A percentile compares a stretch with the other conserved stretches of the same genome.
Evolutionary conservation across 2,797 vertebrate species (phyloP).

Genomic region (Sebastes flavidus): DNA sequence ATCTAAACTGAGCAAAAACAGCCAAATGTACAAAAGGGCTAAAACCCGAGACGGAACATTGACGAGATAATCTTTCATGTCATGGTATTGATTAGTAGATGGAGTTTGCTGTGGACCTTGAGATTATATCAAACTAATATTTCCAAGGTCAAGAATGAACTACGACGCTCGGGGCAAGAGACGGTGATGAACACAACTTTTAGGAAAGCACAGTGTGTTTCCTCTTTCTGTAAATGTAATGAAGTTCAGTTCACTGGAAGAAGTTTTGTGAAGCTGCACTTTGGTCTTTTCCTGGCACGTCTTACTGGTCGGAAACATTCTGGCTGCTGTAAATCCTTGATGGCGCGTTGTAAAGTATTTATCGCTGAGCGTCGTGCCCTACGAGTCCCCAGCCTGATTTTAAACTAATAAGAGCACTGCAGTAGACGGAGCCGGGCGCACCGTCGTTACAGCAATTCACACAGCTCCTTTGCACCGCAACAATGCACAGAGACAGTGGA

Average conservation of each 20-base stretch:
- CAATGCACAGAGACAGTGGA: background rate
- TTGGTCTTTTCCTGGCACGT: background rate
- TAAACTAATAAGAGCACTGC: constrained; percentile 15
- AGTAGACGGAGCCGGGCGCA: background rate
- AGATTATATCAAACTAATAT: background rate
- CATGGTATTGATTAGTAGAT: background rate
- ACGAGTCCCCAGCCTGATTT: background rate
- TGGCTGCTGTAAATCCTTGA: constrained; percentile 14
- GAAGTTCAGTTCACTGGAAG: background rate
- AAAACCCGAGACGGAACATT: background rate
- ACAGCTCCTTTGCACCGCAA: background rate
- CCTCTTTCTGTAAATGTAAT: background rate
- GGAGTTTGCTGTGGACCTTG: background rate
- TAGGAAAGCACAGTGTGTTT: background rate
- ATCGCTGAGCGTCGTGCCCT: background rate
- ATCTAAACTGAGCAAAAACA: background rate
- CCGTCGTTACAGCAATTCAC: background rate
- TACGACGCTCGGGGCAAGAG: background rate
- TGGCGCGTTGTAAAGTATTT: constrained; percentile 32
- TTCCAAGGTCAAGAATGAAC: background rate
- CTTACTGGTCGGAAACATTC: background rate
- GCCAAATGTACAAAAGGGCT: background rate
- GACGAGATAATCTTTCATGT: background rate
- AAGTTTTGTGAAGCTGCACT: background rate
- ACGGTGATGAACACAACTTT: background rate